phyloP scores from a whole-genome alignment of 2,888 invertebrate genomes.

The Poecilus cupreus region DNA sequence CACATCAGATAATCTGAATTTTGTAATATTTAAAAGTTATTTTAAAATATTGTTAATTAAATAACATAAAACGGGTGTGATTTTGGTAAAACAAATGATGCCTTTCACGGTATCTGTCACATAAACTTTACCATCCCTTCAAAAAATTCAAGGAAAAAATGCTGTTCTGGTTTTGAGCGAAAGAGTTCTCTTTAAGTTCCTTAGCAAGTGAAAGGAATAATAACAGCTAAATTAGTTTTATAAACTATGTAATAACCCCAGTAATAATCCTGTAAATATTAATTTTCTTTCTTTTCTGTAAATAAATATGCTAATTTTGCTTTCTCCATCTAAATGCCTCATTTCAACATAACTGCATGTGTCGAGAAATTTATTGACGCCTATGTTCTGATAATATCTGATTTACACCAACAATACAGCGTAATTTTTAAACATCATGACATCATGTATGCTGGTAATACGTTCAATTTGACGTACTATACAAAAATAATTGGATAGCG shows the following conservation, averaged over 20 bases:
- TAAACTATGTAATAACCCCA: conserved; percentile 5
- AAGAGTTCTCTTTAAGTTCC: too few species aligned
- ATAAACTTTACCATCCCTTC: too few species aligned
- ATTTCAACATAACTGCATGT: conserved; percentile 31
- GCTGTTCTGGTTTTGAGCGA: too few species aligned
- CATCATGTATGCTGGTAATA: conserved; percentile 19
- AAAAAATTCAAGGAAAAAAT: too few species aligned
- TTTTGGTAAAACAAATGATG: too few species aligned
- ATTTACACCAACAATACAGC: conserved; percentile 20
- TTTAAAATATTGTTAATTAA: too few species aligned
- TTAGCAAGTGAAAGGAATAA: conserved; percentile 1
- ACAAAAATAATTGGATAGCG: conserved; percentile 20
- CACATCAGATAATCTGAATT: too few species aligned
- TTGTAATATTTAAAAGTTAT: too few species aligned
- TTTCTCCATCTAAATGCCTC: conserved; percentile 20
- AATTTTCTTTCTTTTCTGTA: conserved; percentile 20
- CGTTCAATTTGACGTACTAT: conserved; percentile 4
- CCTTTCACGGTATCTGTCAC: too few species aligned
- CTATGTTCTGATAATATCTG: conserved; percentile 21
- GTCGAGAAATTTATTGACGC: conserved; percentile 35
- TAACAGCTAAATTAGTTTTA: conserved; percentile 11
- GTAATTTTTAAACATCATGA: conserved; percentile 21
- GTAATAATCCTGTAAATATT: conserved; percentile 24
- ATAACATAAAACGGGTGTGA: too few species aligned
- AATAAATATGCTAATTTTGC: conserved; percentile 3